A percentile compares a stretch with the other conserved stretches of the same genome.
Evolutionary conservation across 2,113 vertebrate genomes (phyloP).

Genomic region (Puffinus mauretanicus): DNA sequence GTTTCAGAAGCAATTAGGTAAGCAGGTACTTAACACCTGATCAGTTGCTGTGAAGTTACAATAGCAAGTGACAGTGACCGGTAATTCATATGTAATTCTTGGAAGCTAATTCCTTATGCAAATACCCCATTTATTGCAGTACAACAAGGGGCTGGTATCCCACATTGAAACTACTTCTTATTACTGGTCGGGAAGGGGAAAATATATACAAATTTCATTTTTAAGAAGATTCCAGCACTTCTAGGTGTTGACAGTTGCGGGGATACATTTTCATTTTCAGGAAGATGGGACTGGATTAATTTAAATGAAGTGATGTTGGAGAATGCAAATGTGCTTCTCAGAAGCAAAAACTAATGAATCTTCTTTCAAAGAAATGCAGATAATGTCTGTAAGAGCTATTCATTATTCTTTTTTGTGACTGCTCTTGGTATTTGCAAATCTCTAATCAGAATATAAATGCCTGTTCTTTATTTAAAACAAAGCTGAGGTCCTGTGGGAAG

Average conservation of each 20-base stretch:
- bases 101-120: slow-evolving; percentile 74
- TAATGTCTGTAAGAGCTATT: slow-evolving; percentile 24
- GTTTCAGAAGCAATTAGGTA: slow-evolving; percentile 75
- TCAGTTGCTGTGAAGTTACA: slow-evolving; percentile 62
- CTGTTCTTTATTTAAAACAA: not conserved
- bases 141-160: not conserved
- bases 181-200: not conserved
- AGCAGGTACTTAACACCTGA: slow-evolving; percentile 75
- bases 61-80: slow-evolving; percentile 38
- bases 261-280: slow-evolving; percentile 2
- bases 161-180: slow-evolving; percentile 34
- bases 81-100: slow-evolving; percentile 74
- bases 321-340: slow-evolving; percentile 29
- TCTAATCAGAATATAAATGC: not conserved
- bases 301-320: slow-evolving; percentile 38
- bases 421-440: not conserved
- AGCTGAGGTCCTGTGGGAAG: not conserved
- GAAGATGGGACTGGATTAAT: not conserved
- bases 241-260: slow-evolving; percentile 7
- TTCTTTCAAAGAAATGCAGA: slow-evolving; percentile 55
- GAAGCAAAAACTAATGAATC: slow-evolving; percentile 44
- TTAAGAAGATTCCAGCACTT: slow-evolving; percentile 9
- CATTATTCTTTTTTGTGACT: not conserved
- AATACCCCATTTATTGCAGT: slow-evolving; percentile 56
- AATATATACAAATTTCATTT: not conserved